phyloP scores from a whole-genome alignment of 1,140 invertebrate species.

The Drosophila aff. region DNA sequence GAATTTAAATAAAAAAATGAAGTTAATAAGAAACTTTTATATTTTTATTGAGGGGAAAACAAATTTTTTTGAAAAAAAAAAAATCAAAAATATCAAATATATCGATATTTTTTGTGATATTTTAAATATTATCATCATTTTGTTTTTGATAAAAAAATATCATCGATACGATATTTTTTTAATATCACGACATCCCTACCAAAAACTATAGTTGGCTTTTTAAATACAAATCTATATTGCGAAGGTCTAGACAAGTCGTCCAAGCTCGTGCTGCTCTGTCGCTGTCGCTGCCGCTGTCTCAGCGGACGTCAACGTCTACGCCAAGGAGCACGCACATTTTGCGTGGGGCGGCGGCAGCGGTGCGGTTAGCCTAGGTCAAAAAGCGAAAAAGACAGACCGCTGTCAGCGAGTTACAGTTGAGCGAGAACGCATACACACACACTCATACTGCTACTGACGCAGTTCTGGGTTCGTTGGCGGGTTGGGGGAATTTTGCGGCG shows the following conservation, averaged over 20 bases:
- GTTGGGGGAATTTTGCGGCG: background rate
- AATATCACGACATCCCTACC: too few relatives aligned
- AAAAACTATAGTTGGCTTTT: conserved; percentile 2
- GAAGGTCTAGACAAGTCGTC: conserved; percentile 65
- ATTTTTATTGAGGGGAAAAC: too few relatives aligned
- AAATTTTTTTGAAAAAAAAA: too few relatives aligned
- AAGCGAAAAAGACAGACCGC: conserved; percentile 39
- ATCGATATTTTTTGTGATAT: too few relatives aligned
- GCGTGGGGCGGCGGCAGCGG: conserved; percentile 28
- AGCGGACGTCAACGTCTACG: conserved; percentile 26
- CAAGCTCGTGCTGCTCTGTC: conserved; percentile 34
- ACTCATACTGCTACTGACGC: conserved; percentile 20
- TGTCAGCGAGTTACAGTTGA: conserved; percentile 30
- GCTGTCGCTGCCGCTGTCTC: conserved; percentile 20
- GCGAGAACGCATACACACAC: conserved; percentile 17
- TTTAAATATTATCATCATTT: too few relatives aligned
- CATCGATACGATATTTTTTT: too few relatives aligned
- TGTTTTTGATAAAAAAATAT: too few relatives aligned
- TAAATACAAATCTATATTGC: conserved; percentile 42
- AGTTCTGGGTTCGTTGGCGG: background rate
- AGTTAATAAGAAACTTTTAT: too few relatives aligned
- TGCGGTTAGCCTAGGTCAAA: conserved; percentile 77
- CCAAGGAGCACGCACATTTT: conserved; percentile 41
- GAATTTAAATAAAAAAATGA: too few relatives aligned
- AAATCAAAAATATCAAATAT: too few relatives aligned